A percentile compares a stretch with the other conserved stretches of the same genome.
Evolutionary conservation across 1,140 invertebrate species (phyloP).

Genomic region (Cotesia glomerata): DNA sequence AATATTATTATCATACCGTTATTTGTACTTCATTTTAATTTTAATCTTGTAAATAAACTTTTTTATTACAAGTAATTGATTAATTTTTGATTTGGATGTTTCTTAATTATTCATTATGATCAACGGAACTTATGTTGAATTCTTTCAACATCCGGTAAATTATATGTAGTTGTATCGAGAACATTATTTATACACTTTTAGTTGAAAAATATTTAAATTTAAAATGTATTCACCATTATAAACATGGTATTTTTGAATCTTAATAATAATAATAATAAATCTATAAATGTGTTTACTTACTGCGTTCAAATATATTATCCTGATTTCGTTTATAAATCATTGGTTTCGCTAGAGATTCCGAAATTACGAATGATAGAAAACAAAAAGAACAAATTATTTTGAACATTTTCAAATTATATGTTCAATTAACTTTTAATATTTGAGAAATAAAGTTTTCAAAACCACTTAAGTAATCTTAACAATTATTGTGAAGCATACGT

Average conservation of each 20-base stretch:
- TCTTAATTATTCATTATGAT: neutral
- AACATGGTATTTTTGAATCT: neutral
- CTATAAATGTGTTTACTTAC: slow-evolving; percentile 34
- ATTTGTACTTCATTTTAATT: slow-evolving; percentile 35
- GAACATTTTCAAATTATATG: neutral
- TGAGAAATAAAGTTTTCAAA: neutral
- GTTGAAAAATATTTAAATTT: too few relatives aligned
- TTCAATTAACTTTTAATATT: neutral
- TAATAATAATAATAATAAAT: slow-evolving; percentile 24
- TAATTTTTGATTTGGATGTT: slow-evolving; percentile 27
- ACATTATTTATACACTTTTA: too few relatives aligned
- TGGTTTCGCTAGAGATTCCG: slow-evolving; percentile 43
- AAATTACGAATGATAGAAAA: neutral
- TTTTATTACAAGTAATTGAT: slow-evolving; percentile 37
- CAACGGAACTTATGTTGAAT: too few relatives aligned
- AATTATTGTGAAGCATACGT: neutral
- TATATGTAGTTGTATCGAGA: too few relatives aligned
- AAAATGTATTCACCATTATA: neutral
- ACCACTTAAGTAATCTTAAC: neutral
- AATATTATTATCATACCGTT: slow-evolving; percentile 43
- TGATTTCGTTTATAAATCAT: slow-evolving; percentile 55
- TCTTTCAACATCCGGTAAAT: too few relatives aligned
- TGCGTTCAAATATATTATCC: slow-evolving; percentile 55
- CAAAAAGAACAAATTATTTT: neutral
- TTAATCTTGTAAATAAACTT: slow-evolving; percentile 24